These are phyloP conservation scores for Anastatus disparis DNA, from an alignment of 1,140 invertebrate genomes.

Conservation along the genomic window DNA sequence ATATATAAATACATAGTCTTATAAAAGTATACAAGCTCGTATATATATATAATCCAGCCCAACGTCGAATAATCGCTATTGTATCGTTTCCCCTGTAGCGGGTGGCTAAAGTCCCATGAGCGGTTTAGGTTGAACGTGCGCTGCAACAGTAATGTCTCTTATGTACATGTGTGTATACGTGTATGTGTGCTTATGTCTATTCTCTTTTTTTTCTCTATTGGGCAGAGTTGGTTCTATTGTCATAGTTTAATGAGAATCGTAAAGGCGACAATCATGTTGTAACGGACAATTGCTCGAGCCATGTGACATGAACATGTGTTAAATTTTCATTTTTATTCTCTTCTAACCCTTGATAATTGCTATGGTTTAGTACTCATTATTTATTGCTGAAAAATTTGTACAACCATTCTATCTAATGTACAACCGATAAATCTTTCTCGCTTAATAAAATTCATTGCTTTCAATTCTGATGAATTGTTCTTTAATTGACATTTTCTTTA, in stretches of 20 bases:
- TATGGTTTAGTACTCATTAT: slow-evolving; percentile 14
- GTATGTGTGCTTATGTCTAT: slow-evolving; percentile 20
- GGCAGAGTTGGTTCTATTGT: slow-evolving; percentile 26
- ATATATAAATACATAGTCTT: background rate
- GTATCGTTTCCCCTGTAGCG: slow-evolving; percentile 39
- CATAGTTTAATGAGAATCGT: slow-evolving; percentile 34
- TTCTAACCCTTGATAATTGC: background rate
- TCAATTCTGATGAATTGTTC: too few relatives aligned
- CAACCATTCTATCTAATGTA: background rate
- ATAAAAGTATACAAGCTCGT: slow-evolving; percentile 49
- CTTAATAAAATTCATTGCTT: too few relatives aligned
- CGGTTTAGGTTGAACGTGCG: slow-evolving; percentile 43
- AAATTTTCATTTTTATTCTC: background rate
- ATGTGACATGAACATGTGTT: slow-evolving; percentile 28
- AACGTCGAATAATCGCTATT: slow-evolving; percentile 59
- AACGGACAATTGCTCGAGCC: slow-evolving; percentile 32
- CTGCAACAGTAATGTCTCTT: slow-evolving; percentile 39
- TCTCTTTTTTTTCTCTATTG: slow-evolving; percentile 19
- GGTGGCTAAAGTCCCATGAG: slow-evolving; percentile 39
- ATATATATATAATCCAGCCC: slow-evolving; percentile 58
- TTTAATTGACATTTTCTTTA: too few relatives aligned
- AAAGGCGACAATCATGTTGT: slow-evolving; percentile 35
- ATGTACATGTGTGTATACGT: slow-evolving; percentile 1
- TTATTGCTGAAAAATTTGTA: background rate
- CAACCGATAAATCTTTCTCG: background rate